A percentile compares a stretch with the other conserved stretches of the same genome.
These are phyloP conservation scores for Perca schrenkii DNA, from an alignment of 2,113 vertebrate genomes.

Conservation along the genomic window DNA sequence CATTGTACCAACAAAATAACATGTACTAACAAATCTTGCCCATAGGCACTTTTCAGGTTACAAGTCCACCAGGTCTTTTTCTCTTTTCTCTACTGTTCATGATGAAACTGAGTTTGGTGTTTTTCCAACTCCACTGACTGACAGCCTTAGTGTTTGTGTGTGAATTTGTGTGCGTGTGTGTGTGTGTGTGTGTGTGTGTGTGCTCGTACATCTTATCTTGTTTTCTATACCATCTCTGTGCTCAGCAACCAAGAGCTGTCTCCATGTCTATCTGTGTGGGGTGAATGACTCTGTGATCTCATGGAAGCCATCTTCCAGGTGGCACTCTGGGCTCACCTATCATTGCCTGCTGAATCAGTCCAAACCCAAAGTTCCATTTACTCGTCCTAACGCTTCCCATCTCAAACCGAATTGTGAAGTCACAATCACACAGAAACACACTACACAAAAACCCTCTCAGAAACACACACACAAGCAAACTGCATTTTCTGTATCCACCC, in stretches of 20 bases:
- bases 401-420: background rate
- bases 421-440: background rate
- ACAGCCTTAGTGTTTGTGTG: conserved; percentile 3
- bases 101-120: conserved; percentile 36
- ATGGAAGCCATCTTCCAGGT: conserved; percentile 46
- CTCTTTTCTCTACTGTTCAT: conserved; percentile 15
- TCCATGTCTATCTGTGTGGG: conserved; percentile 50
- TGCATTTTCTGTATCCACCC: conserved; percentile 10
- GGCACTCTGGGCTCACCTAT: conserved; percentile 55
- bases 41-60: conserved; percentile 10
- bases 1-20: conserved; percentile 11
- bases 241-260: conserved; percentile 31
- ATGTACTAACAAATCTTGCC: conserved; percentile 9
- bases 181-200: background rate
- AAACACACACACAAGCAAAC: conserved; percentile 30
- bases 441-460: background rate
- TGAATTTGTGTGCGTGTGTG: conserved; percentile 2
- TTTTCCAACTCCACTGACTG: conserved; percentile 41
- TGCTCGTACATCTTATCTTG: conserved; percentile 48
- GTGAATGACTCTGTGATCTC: conserved; percentile 63
- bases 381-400: conserved; percentile 7
- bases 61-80: background rate
- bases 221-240: conserved; percentile 39
- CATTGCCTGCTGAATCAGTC: conserved; percentile 60
- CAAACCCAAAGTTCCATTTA: conserved; percentile 39